Percentiles rank a stretch among this genome's conserved stretches.
Evolutionary conservation across 1,140 invertebrate species (phyloP).

Genomic region (Goniozus legneri): DNA sequence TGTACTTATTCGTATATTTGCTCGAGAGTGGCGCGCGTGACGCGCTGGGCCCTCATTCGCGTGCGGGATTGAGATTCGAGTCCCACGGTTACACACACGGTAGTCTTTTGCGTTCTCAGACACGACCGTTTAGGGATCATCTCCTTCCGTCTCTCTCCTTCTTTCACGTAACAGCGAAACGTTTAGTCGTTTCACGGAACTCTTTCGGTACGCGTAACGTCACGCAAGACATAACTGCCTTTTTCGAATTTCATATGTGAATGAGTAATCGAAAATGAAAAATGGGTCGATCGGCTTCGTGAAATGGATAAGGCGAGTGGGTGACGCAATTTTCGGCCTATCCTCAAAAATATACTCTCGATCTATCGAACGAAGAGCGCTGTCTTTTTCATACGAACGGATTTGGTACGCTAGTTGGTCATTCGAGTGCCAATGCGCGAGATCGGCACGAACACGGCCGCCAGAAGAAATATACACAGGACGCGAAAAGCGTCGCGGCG

Average conservation of each 20-base stretch:
- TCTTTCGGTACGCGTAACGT: constrained; percentile 27
- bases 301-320: not conserved
- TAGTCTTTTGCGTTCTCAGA: constrained; percentile 40
- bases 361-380: no score
- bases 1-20: no score
- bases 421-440: constrained; percentile 26
- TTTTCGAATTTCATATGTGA: not conserved
- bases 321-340: no score
- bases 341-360: no score
- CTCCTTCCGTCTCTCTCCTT: constrained; percentile 4
- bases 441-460: constrained; percentile 32
- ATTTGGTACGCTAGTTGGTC: no score
- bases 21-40: not conserved
- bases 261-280: not conserved
- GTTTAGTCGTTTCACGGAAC: constrained; percentile 36
- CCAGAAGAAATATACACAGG: constrained; percentile 51
- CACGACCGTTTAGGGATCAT: constrained; percentile 22
- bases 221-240: constrained; percentile 24
- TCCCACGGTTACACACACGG: constrained; percentile 35
- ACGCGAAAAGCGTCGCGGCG: constrained; percentile 47
- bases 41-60: constrained; percentile 28
- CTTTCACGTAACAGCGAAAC: constrained; percentile 18
- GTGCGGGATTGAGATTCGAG: constrained; percentile 46
- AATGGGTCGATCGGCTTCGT: not conserved
- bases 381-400: no score